These are phyloP conservation scores for Falco concolor DNA, from an alignment of 2,797 vertebrate genomes.

Conservation along the genomic window DNA sequence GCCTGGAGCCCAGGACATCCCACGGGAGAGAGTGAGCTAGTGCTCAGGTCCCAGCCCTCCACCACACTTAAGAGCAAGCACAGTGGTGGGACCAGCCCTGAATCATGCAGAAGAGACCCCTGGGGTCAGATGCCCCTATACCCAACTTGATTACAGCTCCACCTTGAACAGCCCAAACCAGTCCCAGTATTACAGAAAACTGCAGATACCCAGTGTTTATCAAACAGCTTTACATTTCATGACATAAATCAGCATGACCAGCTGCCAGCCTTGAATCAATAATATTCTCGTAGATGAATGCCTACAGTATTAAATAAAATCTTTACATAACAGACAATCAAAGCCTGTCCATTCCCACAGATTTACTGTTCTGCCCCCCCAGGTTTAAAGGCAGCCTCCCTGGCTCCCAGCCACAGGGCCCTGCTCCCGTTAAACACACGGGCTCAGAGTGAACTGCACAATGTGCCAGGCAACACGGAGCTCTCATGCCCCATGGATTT, in stretches of 20 bases:
- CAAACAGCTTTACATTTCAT: neutral
- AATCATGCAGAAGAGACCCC: neutral
- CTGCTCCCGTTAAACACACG: neutral
- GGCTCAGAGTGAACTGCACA: neutral
- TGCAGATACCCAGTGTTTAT: neutral
- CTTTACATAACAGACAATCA: constrained; percentile 40
- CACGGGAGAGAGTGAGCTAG: fast-evolving
- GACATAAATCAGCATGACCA: constrained; percentile 12
- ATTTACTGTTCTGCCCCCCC: constrained; percentile 8
- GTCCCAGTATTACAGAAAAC: neutral
- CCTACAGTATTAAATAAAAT: constrained; percentile 41
- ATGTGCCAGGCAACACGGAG: neutral
- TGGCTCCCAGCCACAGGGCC: neutral
- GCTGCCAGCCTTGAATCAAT: constrained; percentile 44
- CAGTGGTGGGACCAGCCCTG: neutral
- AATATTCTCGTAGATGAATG: constrained; percentile 45
- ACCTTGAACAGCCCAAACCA: neutral
- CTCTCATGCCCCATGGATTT: fast-evolving
- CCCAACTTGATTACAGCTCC: neutral
- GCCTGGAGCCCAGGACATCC: neutral
- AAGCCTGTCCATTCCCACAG: neutral
- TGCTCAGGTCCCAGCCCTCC: neutral
- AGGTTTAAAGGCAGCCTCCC: neutral
- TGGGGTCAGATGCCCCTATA: neutral
- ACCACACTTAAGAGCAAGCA: neutral